phyloP scores from a whole-genome alignment of 2,888 invertebrate genomes.

The Protonemura montana region DNA sequence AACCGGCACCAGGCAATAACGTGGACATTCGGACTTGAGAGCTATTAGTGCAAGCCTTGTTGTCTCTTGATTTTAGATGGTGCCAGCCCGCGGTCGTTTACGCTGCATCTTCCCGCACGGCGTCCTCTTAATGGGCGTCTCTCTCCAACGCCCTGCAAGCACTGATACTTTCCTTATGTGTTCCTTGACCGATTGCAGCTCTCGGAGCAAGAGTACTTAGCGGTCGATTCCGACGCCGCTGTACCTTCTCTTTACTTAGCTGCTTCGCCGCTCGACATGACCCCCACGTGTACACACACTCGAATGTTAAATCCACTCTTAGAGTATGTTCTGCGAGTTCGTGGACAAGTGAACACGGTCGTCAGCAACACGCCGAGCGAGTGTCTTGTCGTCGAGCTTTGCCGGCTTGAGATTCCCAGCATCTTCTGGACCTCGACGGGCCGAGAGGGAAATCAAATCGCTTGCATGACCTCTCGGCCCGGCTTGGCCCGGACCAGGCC shows the following conservation, averaged over 20 bases:
- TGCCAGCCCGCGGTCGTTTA: too few relatives aligned
- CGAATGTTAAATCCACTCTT: background rate
- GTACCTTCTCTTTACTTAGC: background rate
- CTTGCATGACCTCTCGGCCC: background rate
- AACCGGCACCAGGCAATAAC: background rate
- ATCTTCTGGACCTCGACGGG: background rate
- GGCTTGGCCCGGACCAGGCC: background rate
- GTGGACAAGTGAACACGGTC: background rate
- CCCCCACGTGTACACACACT: background rate
- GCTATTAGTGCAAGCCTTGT: background rate
- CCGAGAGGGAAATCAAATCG: background rate
- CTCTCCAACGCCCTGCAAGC: too few relatives aligned
- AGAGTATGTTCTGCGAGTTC: background rate
- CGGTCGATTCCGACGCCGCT: background rate
- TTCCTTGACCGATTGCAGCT: slow-evolving; percentile 2
- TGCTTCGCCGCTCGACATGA: background rate
- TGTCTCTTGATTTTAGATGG: too few relatives aligned
- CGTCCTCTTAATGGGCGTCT: background rate
- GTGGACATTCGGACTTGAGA: background rate
- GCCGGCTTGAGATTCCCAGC: background rate
- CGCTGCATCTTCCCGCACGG: background rate
- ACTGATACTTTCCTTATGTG: background rate
- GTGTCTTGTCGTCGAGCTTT: background rate
- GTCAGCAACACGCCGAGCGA: too few relatives aligned
- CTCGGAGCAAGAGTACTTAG: background rate